Base-by-base conservation (phyloP, 2,113 vertebrate genomes). In the Xenotilapia caudafasciata region DNA sequence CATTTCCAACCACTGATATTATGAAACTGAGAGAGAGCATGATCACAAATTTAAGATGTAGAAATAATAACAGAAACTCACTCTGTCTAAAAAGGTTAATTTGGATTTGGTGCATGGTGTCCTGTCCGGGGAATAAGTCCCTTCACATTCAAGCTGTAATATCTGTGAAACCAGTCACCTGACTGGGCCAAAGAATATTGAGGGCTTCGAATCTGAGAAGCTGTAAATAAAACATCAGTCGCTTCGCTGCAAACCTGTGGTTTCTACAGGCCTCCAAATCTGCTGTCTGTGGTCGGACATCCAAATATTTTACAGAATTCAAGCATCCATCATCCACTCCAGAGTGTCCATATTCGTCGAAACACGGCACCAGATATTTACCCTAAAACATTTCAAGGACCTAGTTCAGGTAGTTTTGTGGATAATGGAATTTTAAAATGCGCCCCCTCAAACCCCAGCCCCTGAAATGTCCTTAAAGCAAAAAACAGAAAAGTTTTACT, bases 61-160 rank as follows among this genome's bases (percentile, higher is more conserved):
- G 28, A 60, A 58, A 68, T 14, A 68, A 21, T 21, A 68, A 68
- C 62, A 9, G 62, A 21, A 68, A 68, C 19, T 68, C 19, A 5
- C 11, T 40, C 0, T 40, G n/a, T 68, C 11, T 21, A 40, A 40
- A 40, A 40, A 14, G 6, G 33, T 40, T 68, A 0, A 40, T 68
- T 23, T 40, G 35, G 35, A 40, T 40, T 68, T 40, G 35, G n/a
- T 40, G 0, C 62, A 9, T 23, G 62, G 62, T 9, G 35, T 68
- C 4, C 11, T 68, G n/a, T 40, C n/a, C 0, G 5, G 65, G 5
- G 35, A 70, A 15, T 9, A 14, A 40, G n/a, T 23, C 31, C 58
- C 0, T 33, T 31, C 19, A 6, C 2, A 23, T 68, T 14, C n/a
- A 68, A 68, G 35, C 7, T 70, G 35, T 23, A 42, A 42, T 40